phyloP scores from a whole-genome alignment of 2,113 vertebrate species.

The Catharus bicknelli region DNA sequence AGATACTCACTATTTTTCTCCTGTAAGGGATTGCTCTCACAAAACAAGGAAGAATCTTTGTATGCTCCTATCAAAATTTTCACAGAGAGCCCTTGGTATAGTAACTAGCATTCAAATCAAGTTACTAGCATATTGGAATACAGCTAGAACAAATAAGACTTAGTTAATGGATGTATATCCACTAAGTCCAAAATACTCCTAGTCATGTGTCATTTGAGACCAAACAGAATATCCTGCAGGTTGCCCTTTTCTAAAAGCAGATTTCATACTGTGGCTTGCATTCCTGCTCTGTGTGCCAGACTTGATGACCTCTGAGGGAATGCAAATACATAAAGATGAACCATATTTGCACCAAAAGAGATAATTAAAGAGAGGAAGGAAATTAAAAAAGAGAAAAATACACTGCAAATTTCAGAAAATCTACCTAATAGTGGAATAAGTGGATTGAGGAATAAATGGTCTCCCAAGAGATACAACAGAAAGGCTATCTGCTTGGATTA shows the following conservation, averaged over 20 bases:
- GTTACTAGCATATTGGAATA: background rate
- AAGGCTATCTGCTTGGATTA: slow-evolving; percentile 63
- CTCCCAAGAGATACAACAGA: slow-evolving; percentile 61
- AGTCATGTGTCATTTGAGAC: background rate
- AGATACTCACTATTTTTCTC: background rate
- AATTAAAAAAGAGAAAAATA: slow-evolving; percentile 53
- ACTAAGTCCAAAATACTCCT: background rate
- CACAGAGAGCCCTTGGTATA: background rate
- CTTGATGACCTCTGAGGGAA: slow-evolving; percentile 35
- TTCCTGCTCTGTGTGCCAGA: slow-evolving; percentile 25
- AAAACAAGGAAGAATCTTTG: background rate
- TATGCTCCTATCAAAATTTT: background rate
- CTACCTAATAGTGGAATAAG: slow-evolving; percentile 61
- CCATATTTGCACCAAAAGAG: slow-evolving; percentile 38
- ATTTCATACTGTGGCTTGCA: background rate
- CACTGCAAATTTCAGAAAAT: slow-evolving; percentile 51
- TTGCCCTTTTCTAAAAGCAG: background rate
- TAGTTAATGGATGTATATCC: background rate
- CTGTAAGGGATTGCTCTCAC: background rate
- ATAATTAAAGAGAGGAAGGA: slow-evolving; percentile 68
- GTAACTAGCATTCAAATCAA: background rate
- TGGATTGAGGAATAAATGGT: slow-evolving; percentile 55
- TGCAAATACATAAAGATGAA: slow-evolving; percentile 44
- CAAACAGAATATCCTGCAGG: background rate
- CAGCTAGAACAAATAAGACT: background rate